These are phyloP conservation scores for Amazonetta brasiliensis DNA, from an alignment of 2,797 vertebrate genomes.

Conservation along the genomic window DNA sequence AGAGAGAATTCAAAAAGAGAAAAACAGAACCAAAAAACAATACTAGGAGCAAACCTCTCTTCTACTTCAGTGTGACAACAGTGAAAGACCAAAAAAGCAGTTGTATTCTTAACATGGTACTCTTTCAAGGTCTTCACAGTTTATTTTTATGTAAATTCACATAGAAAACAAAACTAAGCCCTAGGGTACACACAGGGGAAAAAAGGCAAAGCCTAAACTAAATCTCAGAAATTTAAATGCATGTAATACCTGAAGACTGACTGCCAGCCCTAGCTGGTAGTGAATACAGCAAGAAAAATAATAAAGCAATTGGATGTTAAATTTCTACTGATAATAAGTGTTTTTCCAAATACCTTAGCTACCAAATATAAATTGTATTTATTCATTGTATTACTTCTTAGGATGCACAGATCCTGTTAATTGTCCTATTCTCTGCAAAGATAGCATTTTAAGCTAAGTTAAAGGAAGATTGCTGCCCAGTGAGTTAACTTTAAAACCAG, in stretches of 20 bases:
- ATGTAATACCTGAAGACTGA: neutral
- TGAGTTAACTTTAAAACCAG: neutral
- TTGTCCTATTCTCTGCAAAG: neutral
- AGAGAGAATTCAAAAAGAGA: neutral
- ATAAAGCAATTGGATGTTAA: neutral
- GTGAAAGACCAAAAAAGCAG: neutral
- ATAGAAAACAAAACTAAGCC: neutral
- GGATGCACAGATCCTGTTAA: neutral
- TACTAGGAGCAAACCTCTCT: neutral
- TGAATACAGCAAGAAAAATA: neutral
- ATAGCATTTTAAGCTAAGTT: neutral
- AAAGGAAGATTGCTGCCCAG: neutral
- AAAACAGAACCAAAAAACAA: neutral
- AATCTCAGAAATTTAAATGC: neutral
- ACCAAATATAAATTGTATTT: constrained; percentile 6
- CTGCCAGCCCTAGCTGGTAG: neutral
- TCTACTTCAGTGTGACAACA: neutral
- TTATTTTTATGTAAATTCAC: constrained; percentile 41
- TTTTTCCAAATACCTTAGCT: neutral
- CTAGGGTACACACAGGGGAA: neutral
- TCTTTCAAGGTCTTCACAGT: neutral
- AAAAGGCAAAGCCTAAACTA: neutral
- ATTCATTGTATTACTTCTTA: neutral
- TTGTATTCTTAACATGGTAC: neutral
- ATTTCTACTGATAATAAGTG: neutral